Evolutionary conservation across 2,113 vertebrate genomes (phyloP).

Genomic region (Petrocephalus microphthalmus): DNA sequence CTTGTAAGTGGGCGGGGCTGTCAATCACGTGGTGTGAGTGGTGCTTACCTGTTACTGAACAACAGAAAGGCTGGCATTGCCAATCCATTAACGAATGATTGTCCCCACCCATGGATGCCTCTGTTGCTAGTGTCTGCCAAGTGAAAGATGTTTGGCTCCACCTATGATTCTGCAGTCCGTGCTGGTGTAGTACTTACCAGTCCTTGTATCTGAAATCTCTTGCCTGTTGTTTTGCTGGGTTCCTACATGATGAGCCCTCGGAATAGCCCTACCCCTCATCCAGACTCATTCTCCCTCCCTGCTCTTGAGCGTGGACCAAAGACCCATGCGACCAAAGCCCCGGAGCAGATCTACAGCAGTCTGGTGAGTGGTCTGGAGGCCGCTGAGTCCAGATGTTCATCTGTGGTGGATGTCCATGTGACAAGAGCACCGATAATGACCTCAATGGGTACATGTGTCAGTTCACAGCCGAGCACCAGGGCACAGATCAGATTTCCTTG

Average conservation of each 20-base stretch:
- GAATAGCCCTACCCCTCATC: neutral
- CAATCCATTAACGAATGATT: neutral
- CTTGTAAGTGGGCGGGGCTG: neutral
- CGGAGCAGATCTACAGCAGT: neutral
- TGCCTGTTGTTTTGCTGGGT: neutral
- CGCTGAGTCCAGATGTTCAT: neutral
- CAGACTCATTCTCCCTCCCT: neutral
- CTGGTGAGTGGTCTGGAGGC: neutral
- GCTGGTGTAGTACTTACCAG: neutral
- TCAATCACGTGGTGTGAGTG: neutral
- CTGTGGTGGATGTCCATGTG: neutral
- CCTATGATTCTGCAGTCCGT: neutral
- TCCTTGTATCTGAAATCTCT: neutral
- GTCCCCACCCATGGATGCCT: neutral
- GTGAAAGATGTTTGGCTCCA: neutral
- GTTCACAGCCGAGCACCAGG: neutral
- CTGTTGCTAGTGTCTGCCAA: neutral
- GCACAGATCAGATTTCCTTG: conserved; percentile 19
- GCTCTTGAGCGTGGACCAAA: neutral
- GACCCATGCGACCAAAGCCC: neutral
- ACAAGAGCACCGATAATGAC: conserved; percentile 15
- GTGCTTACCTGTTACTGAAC: neutral
- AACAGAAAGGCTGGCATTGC: neutral
- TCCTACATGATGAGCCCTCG: neutral
- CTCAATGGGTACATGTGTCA: conserved; percentile 3